Base-by-base conservation (phyloP, 2,888 invertebrate genomes). In the Dasypogon diadema region DNA sequence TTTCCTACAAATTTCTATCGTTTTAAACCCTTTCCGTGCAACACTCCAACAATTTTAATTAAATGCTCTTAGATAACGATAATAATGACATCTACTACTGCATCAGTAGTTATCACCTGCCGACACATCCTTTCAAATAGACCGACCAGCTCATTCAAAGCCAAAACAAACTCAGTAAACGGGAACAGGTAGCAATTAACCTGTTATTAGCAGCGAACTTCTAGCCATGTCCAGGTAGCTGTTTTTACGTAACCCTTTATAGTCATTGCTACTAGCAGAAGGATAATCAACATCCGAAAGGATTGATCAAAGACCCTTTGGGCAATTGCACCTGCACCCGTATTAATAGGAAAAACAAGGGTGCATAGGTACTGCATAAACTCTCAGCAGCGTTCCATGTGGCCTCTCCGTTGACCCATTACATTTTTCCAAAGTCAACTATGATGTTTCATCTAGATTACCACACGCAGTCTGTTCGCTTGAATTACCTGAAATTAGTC, bases 371-470 rank as follows among this genome's bases (percentile, higher is more conserved):
- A n/a, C 42, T 22, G n/a, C 48, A 42, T 42, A 6, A 22, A 24
- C 18, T 24, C 65, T 42, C 42, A 12, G 12, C n/a, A 12, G 42
- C 22, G 24, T 63, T 42, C 42, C 63, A n/a, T 8, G 46, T 42
- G 46, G 65, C 12, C 14, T 30, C 22, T 24, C 37, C 14, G 14
- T 14, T 42, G 46, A 48, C 46, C 24, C 48, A 65, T 48, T 65
- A 46, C 42, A 46, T 65, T 65, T 46, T 26, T 42, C 42, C 65
- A 14, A 24, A 46, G 65, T 26, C 48, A 46, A 24, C 16, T 65
- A 46, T 65, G 65, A 65, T 48, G 65, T 48, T 65, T 65, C 21
- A 65, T 65, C 65, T 46, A 65, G 65, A 65, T 65, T 65, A 48
- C 65, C 65, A 65, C 65, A 65, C 65, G 48, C 65, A 65, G 65